Evolutionary conservation across 2,113 vertebrate species (phyloP), one percentile per base, ranked within the genome.

Genomic region (Hipposideros armiger): DNA sequence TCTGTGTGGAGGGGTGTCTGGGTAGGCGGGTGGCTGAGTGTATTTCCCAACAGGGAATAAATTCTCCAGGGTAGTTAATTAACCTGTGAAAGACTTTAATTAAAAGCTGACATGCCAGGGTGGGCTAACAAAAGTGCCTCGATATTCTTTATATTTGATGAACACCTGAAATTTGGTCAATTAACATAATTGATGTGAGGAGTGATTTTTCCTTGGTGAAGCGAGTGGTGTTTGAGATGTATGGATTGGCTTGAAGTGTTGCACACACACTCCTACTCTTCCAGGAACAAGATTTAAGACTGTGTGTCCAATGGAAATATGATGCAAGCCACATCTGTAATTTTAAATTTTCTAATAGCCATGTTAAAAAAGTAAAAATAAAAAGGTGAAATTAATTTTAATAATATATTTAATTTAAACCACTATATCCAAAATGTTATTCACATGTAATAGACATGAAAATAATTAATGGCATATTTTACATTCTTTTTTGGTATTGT

Each of bases 1-100:
- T 58, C 73, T 81, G 40, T 83, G 17, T 80, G 13, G 30, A 87
- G 64, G 22, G 30, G 47, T 66, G 2, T 56, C 47, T 70, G 24
- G 17, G 22, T 60, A 42, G 28, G 47, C 42, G 15, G 14, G 22
- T 76, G 0, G 0, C 10, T 58, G 17, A 60, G 26, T 76, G 5
- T 30, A 90, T 80, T 97, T 92, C 36, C 7, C 76, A 92, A 90
- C 14, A 58, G 22, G 10, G 28, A 94, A 96, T 78, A 89, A 47
- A 95, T 76, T 90, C 26, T 92, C 81, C 13, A 85, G 66, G 8
- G 28, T 32, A 96, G 52, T 87, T 96, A 94, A 92, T 83, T 69
- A 91, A 50, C 74, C 77, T 82, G 69, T 66, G 67, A 94, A 73
- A 94, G 76, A 82, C 22, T 95, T 97, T 92, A 95, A 96, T 95